Base-by-base conservation (phyloP, 2,797 vertebrate genomes). In the Malacoraja senta region DNA sequence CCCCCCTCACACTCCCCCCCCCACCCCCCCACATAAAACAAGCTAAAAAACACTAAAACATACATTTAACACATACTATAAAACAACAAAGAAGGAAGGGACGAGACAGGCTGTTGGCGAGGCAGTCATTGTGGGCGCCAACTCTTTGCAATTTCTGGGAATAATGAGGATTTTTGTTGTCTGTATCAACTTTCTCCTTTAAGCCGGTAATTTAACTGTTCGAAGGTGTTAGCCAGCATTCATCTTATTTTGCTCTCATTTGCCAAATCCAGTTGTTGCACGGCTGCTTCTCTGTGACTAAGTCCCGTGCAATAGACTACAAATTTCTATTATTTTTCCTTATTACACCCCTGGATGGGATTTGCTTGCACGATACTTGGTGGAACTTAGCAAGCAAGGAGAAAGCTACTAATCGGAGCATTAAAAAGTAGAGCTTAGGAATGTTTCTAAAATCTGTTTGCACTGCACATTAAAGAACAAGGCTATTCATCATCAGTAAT, bases 401-500 rank as follows among this genome's bases (percentile, higher is more conserved):
- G 29, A 26, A 24, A 76, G 38, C 90, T 76, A 38, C 15, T 76
- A 74, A 92, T 74, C 29, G 24, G 26, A 13, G 24, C n/a, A 12
- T 92, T 72, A 92, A 92, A 72, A 74, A 44, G 17, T 72, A n/a
- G 3, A 26, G 90, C 53, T 92, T 92, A 53, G 68, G 65, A 17
- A 91, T 91, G 65, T 71, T 35, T 44, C 88, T 38, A 44, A 91
- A 72, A 72, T 38, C 8, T 91, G 63, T 72, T 91, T 72, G 65
- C 71, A 76, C 26, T 74, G 68, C 90, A 92, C 71, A 29, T 74
- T 92, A 53, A 9, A 44, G 68, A 19, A 53, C 24, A 53, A 91
- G 35, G 38, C 53, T 92, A 92, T 92, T 92, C 44, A 92, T 92
- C 90, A 72, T 29, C 12, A 74, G 35, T 71, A 53, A 68, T 44